Evolutionary conservation across 2,888 invertebrate species (phyloP).

Genomic region (Congeria kusceri): DNA sequence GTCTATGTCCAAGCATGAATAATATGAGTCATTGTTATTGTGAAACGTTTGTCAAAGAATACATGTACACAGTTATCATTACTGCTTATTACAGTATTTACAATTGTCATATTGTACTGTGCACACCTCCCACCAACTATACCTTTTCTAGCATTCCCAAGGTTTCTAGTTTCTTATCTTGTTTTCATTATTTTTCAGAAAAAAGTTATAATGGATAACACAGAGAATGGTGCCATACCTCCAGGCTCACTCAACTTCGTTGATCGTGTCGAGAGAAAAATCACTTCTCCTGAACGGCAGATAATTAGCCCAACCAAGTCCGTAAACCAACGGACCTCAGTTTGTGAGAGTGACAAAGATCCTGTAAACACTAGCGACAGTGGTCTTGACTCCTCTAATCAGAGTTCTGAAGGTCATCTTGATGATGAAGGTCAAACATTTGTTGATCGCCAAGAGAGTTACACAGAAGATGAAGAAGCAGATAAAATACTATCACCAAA

Average conservation of each 20-base stretch:
- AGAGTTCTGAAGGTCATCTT: conserved; percentile 18
- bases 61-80: too few relatives aligned
- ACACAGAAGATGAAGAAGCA: conserved; percentile 25
- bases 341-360: conserved; percentile 6
- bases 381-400: conserved; percentile 35
- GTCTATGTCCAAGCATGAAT: too few relatives aligned
- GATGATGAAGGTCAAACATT: conserved; percentile 31
- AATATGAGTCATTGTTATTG: too few relatives aligned
- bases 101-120: too few relatives aligned
- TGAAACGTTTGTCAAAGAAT: too few relatives aligned
- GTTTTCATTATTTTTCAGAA: neutral
- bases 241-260: conserved; percentile 40
- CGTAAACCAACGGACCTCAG: conserved; percentile 1
- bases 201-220: neutral
- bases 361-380: conserved; percentile 28
- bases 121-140: too few relatives aligned
- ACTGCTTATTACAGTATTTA: too few relatives aligned
- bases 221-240: neutral
- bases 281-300: conserved; percentile 48
- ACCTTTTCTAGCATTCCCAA: too few relatives aligned
- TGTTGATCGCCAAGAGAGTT: conserved; percentile 55
- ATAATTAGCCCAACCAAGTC: conserved; percentile 51
- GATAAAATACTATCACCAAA: conserved; percentile 44
- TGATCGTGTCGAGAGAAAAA: conserved; percentile 48
- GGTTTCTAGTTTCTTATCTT: too few relatives aligned